phyloP scores from a whole-genome alignment of 2,113 vertebrate species.

The Arenaria interpres region DNA sequence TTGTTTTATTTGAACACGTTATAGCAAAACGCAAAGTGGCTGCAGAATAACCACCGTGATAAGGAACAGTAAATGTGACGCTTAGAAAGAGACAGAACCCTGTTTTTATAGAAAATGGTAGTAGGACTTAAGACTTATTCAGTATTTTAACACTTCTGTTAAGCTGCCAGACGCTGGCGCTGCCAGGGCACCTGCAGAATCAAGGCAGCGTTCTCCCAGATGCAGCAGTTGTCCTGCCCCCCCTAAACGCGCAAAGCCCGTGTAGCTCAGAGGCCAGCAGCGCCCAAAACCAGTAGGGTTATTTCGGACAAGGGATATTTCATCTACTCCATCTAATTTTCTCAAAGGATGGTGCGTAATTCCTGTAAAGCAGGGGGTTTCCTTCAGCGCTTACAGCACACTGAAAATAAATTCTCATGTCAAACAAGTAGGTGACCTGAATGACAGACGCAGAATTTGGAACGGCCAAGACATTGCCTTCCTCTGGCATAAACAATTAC shows the following conservation, averaged over 20 bases:
- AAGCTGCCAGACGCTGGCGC: accelerated
- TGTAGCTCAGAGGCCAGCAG: background rate
- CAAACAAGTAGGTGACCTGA: background rate
- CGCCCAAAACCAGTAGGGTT: background rate
- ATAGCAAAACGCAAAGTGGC: background rate
- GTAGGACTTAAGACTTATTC: accelerated
- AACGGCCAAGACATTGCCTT: background rate
- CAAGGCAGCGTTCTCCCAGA: background rate
- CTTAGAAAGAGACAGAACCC: background rate
- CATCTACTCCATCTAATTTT: accelerated
- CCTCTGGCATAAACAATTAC: background rate
- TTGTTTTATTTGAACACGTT: background rate
- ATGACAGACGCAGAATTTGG: background rate
- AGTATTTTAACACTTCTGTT: background rate
- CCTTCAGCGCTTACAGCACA: background rate
- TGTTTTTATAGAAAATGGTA: background rate
- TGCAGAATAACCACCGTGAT: background rate
- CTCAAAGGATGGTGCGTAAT: background rate
- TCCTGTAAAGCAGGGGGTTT: background rate
- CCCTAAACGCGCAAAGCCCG: accelerated
- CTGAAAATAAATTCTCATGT: background rate
- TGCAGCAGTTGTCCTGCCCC: background rate
- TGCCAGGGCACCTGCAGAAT: background rate
- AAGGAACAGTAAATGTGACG: background rate
- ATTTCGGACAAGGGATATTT: background rate